Evolutionary conservation across 2,113 vertebrate genomes (phyloP).

Genomic region (Cyanoderma ruficeps): DNA sequence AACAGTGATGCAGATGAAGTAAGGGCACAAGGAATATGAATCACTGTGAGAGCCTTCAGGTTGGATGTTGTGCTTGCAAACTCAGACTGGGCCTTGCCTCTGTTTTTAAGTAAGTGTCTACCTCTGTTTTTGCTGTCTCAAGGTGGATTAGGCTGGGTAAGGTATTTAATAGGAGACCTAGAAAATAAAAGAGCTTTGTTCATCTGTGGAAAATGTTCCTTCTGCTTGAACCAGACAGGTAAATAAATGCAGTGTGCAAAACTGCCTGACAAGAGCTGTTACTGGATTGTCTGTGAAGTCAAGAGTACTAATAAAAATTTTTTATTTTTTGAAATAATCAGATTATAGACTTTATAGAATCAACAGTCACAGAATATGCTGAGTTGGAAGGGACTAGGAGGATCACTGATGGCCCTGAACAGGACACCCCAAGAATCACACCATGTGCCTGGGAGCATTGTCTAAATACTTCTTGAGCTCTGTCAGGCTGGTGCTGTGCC

Average conservation of each 20-base stretch:
- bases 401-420: background rate
- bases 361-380: background rate
- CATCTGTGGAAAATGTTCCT: background rate
- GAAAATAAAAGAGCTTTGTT: background rate
- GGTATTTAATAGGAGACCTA: background rate
- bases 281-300: background rate
- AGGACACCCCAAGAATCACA: background rate
- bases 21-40: background rate
- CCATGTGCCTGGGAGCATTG: accelerated
- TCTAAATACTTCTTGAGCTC: background rate
- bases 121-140: background rate
- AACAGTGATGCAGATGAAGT: background rate
- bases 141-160: background rate
- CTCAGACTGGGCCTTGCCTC: background rate
- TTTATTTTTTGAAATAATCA: background rate
- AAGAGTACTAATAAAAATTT: background rate
- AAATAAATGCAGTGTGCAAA: background rate
- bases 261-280: background rate
- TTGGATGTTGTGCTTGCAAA: background rate
- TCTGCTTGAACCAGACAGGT: background rate
- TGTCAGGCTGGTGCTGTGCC: background rate
- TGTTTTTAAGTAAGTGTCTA: background rate
- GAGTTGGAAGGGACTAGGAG: background rate
- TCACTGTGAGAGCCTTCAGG: background rate
- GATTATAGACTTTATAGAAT: background rate